Evolutionary conservation across 2,113 vertebrate genomes (phyloP), one percentile per base, ranked within the genome.

Genomic region (Calidris pygmaea): DNA sequence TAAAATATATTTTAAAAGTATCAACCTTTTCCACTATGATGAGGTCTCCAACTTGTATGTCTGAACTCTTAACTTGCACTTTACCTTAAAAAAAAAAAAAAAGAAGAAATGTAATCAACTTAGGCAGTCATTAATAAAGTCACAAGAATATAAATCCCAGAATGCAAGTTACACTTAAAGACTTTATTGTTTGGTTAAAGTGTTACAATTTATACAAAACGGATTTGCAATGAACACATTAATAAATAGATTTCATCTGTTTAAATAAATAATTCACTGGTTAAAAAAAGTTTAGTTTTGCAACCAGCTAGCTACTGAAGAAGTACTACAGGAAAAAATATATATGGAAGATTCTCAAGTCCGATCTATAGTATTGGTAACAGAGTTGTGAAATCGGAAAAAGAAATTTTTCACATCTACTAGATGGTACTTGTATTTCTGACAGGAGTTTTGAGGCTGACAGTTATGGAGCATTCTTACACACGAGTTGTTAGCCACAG

Each of bases 11-110:
- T 97, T 89, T 65, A 95, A 95, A 98, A 73, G 87, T 91, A 97
- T 92, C 97, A 97, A 99, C 99, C 99, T 99, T 99, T 97, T 99
- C 99, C 83, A 99, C 99, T 92, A 99, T 99, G 98, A 99, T 99
- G 98, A 99, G 98, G 98, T 99, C 99, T 98, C 99, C 99, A 90
- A 99, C 99, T 98, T 99, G 99, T 94, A 99, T 99, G 98, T 99
- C 99, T 96, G 99, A 99, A 97, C 99, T 99, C 98, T 99, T 99
- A 95, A 99, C 99, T 97, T 99, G 99, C 90, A 99, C 97, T 99
- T 99, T 99, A 97, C 99, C 99, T 99, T 97, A 22, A 67, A 93
- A 98, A 29, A 53, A 53, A 68, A 98, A 68, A 98, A 95, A 89
- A 96, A 98, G 20, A 93, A 98, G 89, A 96, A 93, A 96, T 48